Conservation (phyloP, 2,888 invertebrate genomes). For the Perizoma affinitatum region DNA sequence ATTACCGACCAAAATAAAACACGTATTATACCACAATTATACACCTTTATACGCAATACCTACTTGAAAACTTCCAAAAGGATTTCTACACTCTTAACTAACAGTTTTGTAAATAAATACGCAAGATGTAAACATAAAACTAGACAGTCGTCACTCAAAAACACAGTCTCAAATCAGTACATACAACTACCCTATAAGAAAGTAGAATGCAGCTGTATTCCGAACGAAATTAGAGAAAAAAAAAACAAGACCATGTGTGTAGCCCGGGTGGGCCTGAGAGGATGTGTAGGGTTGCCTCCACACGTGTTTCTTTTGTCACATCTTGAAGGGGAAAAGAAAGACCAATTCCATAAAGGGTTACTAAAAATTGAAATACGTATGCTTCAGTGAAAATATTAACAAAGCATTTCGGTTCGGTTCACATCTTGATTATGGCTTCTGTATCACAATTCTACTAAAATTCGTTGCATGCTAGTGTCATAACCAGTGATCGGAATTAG, state of each 20-base stretch:
- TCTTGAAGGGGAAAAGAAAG: background rate
- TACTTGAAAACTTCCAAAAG: conserved; percentile 2
- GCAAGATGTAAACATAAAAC: conserved; percentile 6
- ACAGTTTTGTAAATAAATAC: conserved; percentile 4
- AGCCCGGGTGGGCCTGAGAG: conserved; percentile 31
- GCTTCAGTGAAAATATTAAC: no score
- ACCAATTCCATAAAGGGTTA: no score
- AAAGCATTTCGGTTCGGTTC: no score
- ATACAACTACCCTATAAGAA: conserved; percentile 48
- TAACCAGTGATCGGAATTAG: no score
- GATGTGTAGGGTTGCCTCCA: conserved; percentile 18
- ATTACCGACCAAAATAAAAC: no score
- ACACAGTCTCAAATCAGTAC: conserved; percentile 25
- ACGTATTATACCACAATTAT: no score
- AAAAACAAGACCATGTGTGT: conserved; percentile 56
- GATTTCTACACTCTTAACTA: background rate
- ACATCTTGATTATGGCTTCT: no score
- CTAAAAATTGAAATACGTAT: no score
- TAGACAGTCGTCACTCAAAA: background rate
- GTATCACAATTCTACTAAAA: no score
- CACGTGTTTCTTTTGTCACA: conserved; percentile 23
- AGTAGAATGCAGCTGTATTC: conserved; percentile 62
- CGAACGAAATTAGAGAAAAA: conserved; percentile 57
- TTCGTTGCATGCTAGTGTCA: no score
- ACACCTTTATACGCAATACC: background rate